Conservation (phyloP, 2,113 vertebrate genomes). For the Syngnathoides biaculeatus region DNA sequence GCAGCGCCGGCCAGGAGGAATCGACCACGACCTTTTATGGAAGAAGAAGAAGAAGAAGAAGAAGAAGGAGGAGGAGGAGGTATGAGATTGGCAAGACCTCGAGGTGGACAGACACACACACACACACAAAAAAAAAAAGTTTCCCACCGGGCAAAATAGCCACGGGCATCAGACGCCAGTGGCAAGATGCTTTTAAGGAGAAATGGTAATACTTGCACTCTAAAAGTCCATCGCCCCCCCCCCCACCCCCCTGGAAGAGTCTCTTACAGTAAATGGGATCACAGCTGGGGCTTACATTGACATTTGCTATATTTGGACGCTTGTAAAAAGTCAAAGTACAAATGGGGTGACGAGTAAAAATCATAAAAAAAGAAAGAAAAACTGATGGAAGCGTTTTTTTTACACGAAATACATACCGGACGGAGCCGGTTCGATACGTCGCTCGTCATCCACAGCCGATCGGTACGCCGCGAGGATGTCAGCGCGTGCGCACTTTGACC, state of each 20-base stretch:
- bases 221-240: slow-evolving; percentile 2
- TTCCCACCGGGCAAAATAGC: slow-evolving; percentile 63
- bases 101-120: neutral
- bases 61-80: slow-evolving; percentile 27
- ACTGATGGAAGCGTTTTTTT: neutral
- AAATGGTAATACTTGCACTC: slow-evolving; percentile 22
- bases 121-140: slow-evolving; percentile 15
- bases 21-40: slow-evolving; percentile 52
- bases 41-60: slow-evolving; percentile 22
- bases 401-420: too few species aligned
- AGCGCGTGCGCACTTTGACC: neutral
- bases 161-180: slow-evolving; percentile 42
- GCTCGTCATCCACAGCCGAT: too few species aligned
- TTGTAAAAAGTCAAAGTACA: slow-evolving; percentile 3
- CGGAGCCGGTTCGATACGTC: too few species aligned
- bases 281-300: slow-evolving; percentile 22
- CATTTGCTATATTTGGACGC: slow-evolving; percentile 32
- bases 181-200: slow-evolving; percentile 43
- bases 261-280: slow-evolving; percentile 38
- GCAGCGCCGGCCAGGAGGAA: slow-evolving; percentile 45
- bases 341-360: neutral
- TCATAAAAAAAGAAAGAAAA: neutral
- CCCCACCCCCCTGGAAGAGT: slow-evolving; percentile 12
- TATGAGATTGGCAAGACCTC: slow-evolving; percentile 59
- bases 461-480: neutral